Percentiles rank a stretch among this genome's conserved stretches.
Evolutionary conservation across 2,888 invertebrate species (phyloP).

Genomic region (Peribatodes rhomboidaria): DNA sequence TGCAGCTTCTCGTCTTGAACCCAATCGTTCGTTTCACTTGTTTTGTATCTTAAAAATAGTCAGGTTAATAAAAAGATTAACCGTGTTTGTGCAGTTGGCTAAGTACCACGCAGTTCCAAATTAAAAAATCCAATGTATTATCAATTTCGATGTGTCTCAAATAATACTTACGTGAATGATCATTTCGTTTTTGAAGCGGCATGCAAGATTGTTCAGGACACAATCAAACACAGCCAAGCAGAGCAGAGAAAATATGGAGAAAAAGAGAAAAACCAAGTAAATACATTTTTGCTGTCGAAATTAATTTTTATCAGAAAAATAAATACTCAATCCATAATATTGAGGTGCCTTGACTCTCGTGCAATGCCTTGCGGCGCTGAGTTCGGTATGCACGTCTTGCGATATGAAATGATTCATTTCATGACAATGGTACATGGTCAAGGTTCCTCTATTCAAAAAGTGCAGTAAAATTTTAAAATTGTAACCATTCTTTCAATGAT

Average conservation of each 20-base stretch:
- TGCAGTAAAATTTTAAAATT: slow-evolving; percentile 83
- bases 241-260: slow-evolving; percentile 93
- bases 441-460: slow-evolving; percentile 81
- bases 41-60: slow-evolving; percentile 44
- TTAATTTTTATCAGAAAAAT: slow-evolving; percentile 82
- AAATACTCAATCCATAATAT: slow-evolving; percentile 78
- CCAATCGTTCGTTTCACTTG: slow-evolving; percentile 40
- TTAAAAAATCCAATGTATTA: slow-evolving; percentile 50
- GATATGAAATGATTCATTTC: slow-evolving; percentile 43
- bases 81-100: slow-evolving; percentile 38
- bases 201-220: slow-evolving; percentile 92
- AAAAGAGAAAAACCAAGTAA: slow-evolving; percentile 92
- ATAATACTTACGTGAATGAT: slow-evolving; percentile 92
- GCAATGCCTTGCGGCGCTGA: slow-evolving; percentile 43
- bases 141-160: slow-evolving; percentile 83
- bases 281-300: slow-evolving; percentile 88
- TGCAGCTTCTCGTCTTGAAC: slow-evolving; percentile 41
- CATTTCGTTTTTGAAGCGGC: slow-evolving; percentile 91
- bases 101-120: slow-evolving; percentile 51
- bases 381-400: slow-evolving; percentile 29
- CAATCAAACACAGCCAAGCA: slow-evolving; percentile 94
- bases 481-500: slow-evolving; percentile 71
- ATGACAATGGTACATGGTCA: slow-evolving; percentile 61
- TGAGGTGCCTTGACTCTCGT: slow-evolving; percentile 80
- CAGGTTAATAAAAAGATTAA: slow-evolving; percentile 44